Evolutionary conservation across 2,113 vertebrate genomes (phyloP).

Genomic region (Peucedramus taeniatus): DNA sequence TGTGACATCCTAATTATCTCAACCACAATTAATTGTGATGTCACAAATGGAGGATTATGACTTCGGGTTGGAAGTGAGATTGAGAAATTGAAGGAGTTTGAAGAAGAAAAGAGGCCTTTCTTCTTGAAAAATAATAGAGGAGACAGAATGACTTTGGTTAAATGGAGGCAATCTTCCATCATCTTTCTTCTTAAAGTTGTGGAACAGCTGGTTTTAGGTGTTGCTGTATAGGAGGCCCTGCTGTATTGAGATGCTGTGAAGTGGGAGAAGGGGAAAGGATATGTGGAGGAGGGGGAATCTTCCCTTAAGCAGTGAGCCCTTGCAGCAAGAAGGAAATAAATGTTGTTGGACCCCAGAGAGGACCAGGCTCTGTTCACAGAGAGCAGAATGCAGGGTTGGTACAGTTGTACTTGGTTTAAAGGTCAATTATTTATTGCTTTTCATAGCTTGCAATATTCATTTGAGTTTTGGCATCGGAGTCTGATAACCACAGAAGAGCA

Average conservation of each 20-base stretch:
- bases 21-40: slow-evolving; percentile 5
- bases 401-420: neutral
- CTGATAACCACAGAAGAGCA: accelerated
- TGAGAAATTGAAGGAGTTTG: neutral
- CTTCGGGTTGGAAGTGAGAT: neutral
- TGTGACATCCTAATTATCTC: slow-evolving; percentile 50
- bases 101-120: neutral
- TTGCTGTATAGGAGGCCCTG: neutral
- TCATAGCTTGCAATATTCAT: neutral
- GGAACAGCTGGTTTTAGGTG: neutral
- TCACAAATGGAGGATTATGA: slow-evolving; percentile 32
- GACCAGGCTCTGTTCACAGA: neutral
- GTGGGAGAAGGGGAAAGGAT: neutral
- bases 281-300: neutral
- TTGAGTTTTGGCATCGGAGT: neutral
- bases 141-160: neutral
- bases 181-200: neutral
- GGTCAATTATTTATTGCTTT: neutral
- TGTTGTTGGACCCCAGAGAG: accelerated
- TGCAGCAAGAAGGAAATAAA: neutral
- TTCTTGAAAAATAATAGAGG: neutral
- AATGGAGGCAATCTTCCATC: neutral
- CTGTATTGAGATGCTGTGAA: neutral
- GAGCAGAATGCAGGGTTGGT: neutral
- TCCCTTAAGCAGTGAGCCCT: neutral